Evolutionary conservation across 2,888 invertebrate species (phyloP).

Genomic region (Cephus runcator): DNA sequence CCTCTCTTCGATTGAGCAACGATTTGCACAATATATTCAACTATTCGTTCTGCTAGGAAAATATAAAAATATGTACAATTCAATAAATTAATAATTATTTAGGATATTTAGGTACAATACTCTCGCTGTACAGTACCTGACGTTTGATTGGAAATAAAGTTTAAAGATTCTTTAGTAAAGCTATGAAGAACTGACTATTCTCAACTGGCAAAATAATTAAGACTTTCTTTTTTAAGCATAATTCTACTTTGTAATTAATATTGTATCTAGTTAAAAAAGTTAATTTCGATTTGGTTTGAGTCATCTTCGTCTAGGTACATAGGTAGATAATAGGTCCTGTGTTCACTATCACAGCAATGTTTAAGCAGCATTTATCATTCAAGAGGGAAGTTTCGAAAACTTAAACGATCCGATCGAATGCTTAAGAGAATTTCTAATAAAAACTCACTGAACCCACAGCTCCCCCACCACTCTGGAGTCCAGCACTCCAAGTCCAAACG

Average conservation of each 20-base stretch:
- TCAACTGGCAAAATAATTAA: conserved; percentile 20
- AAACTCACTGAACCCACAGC: conserved; percentile 41
- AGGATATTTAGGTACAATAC: conserved; percentile 37
- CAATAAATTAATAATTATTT: conserved; percentile 56
- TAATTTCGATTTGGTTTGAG: conserved; percentile 8
- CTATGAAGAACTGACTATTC: conserved; percentile 21
- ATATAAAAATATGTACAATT: conserved; percentile 64
- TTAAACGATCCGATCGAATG: conserved; percentile 14
- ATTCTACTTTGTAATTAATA: conserved; percentile 9
- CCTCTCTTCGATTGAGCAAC: conserved; percentile 52
- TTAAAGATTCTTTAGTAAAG: conserved; percentile 25
- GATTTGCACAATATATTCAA: conserved; percentile 51
- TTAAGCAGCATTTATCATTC: conserved; percentile 45
- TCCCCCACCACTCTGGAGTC: conserved; percentile 47
- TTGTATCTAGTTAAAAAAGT: conserved; percentile 14
- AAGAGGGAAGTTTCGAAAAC: conserved; percentile 11
- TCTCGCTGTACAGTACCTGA: conserved; percentile 40
- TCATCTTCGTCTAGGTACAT: conserved; percentile 12
- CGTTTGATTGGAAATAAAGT: conserved; percentile 33
- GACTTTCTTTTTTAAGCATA: conserved; percentile 18
- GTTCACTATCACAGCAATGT: conserved; percentile 58
- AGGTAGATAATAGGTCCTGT: conserved; percentile 16
- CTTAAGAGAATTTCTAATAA: conserved; percentile 21
- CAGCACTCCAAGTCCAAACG: conserved; percentile 17
- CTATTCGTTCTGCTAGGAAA: conserved; percentile 52